Evolutionary conservation across 2,888 invertebrate genomes (phyloP), one percentile per base, ranked within the genome.

Genomic region (Fissipunctia ypsillon): DNA sequence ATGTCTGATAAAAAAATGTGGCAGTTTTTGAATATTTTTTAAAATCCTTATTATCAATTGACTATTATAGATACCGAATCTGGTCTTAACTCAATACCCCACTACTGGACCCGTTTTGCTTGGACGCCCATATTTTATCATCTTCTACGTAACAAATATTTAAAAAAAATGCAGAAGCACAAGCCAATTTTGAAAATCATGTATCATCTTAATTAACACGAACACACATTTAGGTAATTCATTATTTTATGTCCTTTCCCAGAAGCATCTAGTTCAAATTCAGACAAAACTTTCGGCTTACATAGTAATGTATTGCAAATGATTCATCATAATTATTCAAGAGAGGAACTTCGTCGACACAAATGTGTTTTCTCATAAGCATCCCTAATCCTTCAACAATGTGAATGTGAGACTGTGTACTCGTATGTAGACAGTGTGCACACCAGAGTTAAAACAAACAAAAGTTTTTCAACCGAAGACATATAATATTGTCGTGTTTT

Each of bases 241-340:
- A 31, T 31, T 57, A 9, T 35, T 41, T 3, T 35, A 25, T 22
- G 5, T 12, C 12, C 1, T 28, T 50, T 31, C 19, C 16, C 22
- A 14, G 22, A 3, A 50, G 3, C n/a, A 19, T n/a, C 16, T 67
- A 28, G 5, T 38, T n/a, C 12, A 60, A 60, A 48, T 48, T 60
- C 9, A 61, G 69, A 35, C 2, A 31, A 54, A 74, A 74, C 16
- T 38, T 61, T 60, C 69, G 35, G 54, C 45, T 76, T 38, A 7
- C 22, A 25, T 22, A 38, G 45, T 63, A 75, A 65, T 54, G 16
- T 61, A 65, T 73, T 48, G 41, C 56, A 43, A 61, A 69, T 80
- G 66, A 79, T 78, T 65, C 50, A 67, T 70, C 81, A 81, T 66
- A 81, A 76, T 76, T 69, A 81, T 64, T 81, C 66, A 79, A 25